phyloP scores from a whole-genome alignment of 2,888 invertebrate genomes.

The Venustoraphidia nigricollis region DNA sequence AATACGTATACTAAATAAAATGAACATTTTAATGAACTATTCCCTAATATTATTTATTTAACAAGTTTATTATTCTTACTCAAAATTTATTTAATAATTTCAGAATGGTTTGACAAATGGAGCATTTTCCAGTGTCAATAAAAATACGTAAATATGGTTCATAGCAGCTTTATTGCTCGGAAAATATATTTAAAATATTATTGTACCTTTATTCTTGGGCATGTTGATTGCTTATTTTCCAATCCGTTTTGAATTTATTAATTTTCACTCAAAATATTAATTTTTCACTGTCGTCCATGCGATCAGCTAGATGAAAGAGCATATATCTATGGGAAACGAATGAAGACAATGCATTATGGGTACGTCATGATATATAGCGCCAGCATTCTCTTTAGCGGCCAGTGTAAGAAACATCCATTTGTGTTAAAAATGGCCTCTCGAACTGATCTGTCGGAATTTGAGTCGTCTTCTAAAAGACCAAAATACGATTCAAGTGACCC shows the following conservation, averaged over 20 bases:
- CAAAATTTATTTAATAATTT: too few relatives aligned
- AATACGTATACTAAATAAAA: too few relatives aligned
- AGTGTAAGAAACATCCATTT: slow-evolving; percentile 19
- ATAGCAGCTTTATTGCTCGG: too few relatives aligned
- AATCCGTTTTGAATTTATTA: too few relatives aligned
- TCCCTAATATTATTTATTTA: too few relatives aligned
- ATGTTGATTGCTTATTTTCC: slow-evolving; percentile 20
- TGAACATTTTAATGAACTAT: too few relatives aligned
- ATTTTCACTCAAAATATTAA: too few relatives aligned
- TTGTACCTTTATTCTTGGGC: slow-evolving; percentile 45
- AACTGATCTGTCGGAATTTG: slow-evolving; percentile 27
- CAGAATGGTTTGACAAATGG: too few relatives aligned
- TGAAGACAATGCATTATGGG: neutral
- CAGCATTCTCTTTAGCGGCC: neutral
- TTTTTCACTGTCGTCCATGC: too few relatives aligned
- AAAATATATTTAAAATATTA: neutral
- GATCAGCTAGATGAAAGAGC: neutral
- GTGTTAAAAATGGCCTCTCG: slow-evolving; percentile 32
- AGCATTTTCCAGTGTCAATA: too few relatives aligned
- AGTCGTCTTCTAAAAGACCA: slow-evolving; percentile 27
- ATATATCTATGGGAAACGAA: neutral
- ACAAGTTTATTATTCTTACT: too few relatives aligned
- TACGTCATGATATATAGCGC: neutral
- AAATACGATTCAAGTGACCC: slow-evolving; percentile 24
- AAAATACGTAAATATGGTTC: too few relatives aligned